These are phyloP conservation scores for Pipistrellus pygmaeus DNA, from an alignment of 2,797 vertebrate species.

Conservation along the genomic window DNA sequence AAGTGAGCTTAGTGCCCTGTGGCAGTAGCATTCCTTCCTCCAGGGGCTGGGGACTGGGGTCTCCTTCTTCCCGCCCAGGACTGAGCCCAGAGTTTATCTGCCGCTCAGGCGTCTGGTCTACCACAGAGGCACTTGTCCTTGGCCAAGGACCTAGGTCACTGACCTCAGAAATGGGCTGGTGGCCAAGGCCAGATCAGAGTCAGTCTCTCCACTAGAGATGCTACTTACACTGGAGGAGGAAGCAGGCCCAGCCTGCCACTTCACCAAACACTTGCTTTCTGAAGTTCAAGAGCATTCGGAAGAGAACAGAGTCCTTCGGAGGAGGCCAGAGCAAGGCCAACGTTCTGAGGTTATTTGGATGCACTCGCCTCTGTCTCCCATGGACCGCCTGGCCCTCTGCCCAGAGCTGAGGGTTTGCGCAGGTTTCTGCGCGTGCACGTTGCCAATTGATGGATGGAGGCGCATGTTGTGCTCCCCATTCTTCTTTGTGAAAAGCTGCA, in stretches of 20 bases:
- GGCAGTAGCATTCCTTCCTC: not conserved
- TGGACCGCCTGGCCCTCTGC: not conserved
- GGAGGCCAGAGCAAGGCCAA: not conserved
- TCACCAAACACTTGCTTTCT: not conserved
- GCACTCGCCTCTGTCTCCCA: not conserved
- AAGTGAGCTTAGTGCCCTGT: not conserved
- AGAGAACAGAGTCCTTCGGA: not conserved
- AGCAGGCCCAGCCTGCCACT: not conserved
- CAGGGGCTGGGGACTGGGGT: rapidly evolving
- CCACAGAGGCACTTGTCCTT: not conserved
- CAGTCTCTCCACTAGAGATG: rapidly evolving
- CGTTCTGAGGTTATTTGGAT: not conserved
- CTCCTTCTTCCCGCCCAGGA: not conserved
- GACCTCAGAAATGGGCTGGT: not conserved
- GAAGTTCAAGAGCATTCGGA: not conserved
- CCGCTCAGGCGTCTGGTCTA: too few relatives aligned
- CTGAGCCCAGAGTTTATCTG: rapidly evolving
- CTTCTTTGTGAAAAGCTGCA: not conserved
- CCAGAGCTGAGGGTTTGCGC: not conserved
- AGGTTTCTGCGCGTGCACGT: not conserved
- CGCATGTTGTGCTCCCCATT: not conserved
- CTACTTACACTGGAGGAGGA: too few relatives aligned
- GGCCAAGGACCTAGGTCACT: not conserved
- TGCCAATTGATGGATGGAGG: not conserved
- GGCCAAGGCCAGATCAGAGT: not conserved